Percentiles rank a stretch among this genome's conserved stretches.
Conservation (phyloP, 2,797 vertebrate species). For the Macropodus opercularis region DNA sequence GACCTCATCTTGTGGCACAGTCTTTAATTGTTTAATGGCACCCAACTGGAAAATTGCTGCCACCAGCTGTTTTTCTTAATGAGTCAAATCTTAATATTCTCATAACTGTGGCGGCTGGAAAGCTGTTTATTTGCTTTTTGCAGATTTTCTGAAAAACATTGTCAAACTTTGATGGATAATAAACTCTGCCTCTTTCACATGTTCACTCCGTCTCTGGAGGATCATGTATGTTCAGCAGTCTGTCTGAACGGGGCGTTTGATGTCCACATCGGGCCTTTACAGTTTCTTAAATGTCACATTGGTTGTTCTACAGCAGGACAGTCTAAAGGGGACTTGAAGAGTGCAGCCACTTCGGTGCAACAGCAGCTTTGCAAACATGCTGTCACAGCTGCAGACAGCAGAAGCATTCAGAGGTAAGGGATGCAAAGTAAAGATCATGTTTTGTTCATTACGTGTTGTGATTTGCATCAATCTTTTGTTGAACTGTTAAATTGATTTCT, state of each 20-base stretch:
- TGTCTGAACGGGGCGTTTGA: no score
- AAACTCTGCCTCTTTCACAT: background rate
- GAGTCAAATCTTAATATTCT: background rate
- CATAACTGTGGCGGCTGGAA: background rate
- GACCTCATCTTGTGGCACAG: background rate
- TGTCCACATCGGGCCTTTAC: no score
- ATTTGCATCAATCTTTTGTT: background rate
- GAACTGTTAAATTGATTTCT: background rate
- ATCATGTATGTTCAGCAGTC: no score
- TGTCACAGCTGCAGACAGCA: conserved; percentile 68
- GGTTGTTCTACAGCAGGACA: conserved; percentile 71
- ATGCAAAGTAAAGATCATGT: background rate
- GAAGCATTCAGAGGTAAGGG: conserved; percentile 82
- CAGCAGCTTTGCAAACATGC: conserved; percentile 79
- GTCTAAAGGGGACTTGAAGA: conserved; percentile 77
- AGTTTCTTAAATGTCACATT: background rate
- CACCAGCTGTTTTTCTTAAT: conserved; percentile 2
- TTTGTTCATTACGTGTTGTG: background rate
- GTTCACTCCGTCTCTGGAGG: background rate
- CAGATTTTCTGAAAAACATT: no score
- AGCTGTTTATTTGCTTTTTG: background rate
- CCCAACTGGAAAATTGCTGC: background rate
- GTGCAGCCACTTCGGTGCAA: conserved; percentile 77
- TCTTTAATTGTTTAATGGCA: background rate
- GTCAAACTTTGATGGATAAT: background rate